phyloP scores from a whole-genome alignment of 1,140 invertebrate genomes.

The Globodera rostochiensis region DNA sequence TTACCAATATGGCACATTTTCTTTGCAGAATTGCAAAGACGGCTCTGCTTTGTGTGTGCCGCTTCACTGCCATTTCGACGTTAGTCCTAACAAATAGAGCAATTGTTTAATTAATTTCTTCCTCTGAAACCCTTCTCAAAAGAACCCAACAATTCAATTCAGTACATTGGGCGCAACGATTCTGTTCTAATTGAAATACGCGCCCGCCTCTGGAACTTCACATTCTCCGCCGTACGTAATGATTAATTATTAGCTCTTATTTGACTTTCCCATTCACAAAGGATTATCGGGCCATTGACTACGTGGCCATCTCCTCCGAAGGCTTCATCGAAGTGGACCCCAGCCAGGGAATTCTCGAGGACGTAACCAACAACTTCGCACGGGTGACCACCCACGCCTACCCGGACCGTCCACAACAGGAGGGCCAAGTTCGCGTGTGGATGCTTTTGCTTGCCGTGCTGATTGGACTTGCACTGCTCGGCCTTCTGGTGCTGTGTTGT shows the following conservation, averaged over 20 bases:
- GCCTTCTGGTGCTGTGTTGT: slow-evolving; percentile 43
- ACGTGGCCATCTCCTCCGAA: slow-evolving; percentile 52
- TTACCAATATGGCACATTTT: not conserved
- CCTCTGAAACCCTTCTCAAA: not conserved
- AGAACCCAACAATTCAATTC: not conserved
- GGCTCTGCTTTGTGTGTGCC: slow-evolving; percentile 39
- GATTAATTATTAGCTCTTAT: not conserved
- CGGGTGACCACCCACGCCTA: slow-evolving; percentile 51
- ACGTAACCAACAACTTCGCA: slow-evolving; percentile 53
- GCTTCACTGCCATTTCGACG: slow-evolving; percentile 48
- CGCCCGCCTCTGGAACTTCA: slow-evolving; percentile 50
- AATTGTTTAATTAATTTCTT: not conserved
- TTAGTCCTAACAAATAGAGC: slow-evolving; percentile 31
- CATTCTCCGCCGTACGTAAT: slow-evolving; percentile 46
- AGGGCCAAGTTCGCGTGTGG: slow-evolving; percentile 45
- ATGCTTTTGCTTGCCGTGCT: slow-evolving; percentile 49
- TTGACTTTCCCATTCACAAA: slow-evolving; percentile 8
- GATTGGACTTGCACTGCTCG: slow-evolving; percentile 43
- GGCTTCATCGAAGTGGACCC: slow-evolving; percentile 56
- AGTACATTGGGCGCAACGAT: slow-evolving; percentile 49
- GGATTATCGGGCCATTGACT: slow-evolving; percentile 51
- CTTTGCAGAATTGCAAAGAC: slow-evolving; percentile 50
- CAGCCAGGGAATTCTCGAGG: slow-evolving; percentile 53
- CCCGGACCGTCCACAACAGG: slow-evolving; percentile 48
- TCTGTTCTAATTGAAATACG: slow-evolving; percentile 51